phyloP scores from a whole-genome alignment of 2,888 invertebrate genomes.

The Notodonta ziczac region DNA sequence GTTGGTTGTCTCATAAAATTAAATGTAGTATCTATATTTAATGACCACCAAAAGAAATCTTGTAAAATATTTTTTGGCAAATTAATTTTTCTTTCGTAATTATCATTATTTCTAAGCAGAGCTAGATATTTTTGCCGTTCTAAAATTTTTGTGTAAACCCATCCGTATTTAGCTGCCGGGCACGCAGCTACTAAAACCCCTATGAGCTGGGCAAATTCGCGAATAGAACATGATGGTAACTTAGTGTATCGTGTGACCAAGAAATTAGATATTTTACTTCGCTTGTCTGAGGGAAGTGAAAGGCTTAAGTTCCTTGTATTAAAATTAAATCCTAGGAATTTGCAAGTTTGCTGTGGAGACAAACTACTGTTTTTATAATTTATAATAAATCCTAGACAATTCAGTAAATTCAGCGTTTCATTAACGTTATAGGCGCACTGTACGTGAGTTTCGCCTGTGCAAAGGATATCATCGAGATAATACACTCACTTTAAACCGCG shows the following conservation, averaged over 20 bases:
- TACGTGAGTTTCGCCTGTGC: too few species aligned
- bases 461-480: constrained; percentile 15
- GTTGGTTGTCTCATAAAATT: not conserved
- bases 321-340: constrained; percentile 23
- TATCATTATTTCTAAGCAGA: not conserved
- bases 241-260: constrained; percentile 12
- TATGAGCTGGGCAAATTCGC: constrained; percentile 25
- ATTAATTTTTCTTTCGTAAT: constrained; percentile 12
- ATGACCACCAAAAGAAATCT: constrained; percentile 16
- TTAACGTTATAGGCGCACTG: constrained; percentile 13
- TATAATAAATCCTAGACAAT: constrained; percentile 19
- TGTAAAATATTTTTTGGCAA: constrained; percentile 1
- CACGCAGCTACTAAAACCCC: constrained; percentile 24
- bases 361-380: constrained; percentile 22
- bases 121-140: constrained; percentile 27
- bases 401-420: constrained; percentile 4
- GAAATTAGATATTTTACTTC: constrained; percentile 13
- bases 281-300: constrained; percentile 17
- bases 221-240: constrained; percentile 10
- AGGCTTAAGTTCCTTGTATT: constrained; percentile 11
- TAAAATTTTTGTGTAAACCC: constrained; percentile 24
- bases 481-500: constrained; percentile 3
- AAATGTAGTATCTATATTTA: constrained; percentile 1
- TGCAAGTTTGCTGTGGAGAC: constrained; percentile 15
- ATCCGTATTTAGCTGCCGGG: constrained; percentile 24